Evolutionary conservation across 2,888 invertebrate genomes (phyloP), one percentile per base, ranked within the genome.

Genomic region (Tetropium fuscum): DNA sequence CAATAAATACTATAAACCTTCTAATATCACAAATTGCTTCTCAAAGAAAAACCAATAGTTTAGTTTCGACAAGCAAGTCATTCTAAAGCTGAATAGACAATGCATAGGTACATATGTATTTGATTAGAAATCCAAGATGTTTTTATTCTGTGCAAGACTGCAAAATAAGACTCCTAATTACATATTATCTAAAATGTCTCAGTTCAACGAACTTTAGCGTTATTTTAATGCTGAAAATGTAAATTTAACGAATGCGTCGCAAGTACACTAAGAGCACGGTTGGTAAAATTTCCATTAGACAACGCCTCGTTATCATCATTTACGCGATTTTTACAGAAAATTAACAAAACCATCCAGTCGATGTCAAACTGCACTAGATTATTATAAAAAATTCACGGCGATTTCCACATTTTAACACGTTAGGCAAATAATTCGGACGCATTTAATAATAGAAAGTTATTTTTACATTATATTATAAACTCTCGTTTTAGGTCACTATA

Each of bases 371-470:
- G 15, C 6, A 7, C 16, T 15, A 19, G 34, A 34, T 7, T 13
- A 48, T 48, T 34, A 16, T 2, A 3, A 27, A 44, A 25, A 27
- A 13, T 7, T 13, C 34, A 7, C 20, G 34, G 6, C 47, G 18
- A 19, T 19, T 10, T 18, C 18, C 1, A 2, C 10, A 16, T 16
- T 20, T 13, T 11, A 18, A 10, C 11, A 48, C 32, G 20, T 30
- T 20, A 34, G 34, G 13, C 11, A 11, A 45, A 34, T 13, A 2
- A 48, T 20, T 19, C 20, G n/a, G 18, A 7, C 11, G 41, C 22
- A 54, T 58, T 54, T 58, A 65, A 60, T 63, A 55, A 58, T 61
- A 66, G 63, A 66, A 63, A 59, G 66, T 66, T 66, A 66, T 66
- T 66, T 66, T 61, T 64, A 60, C 45, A 58, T 38, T 58, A 49